Percentiles rank a stretch among this genome's conserved stretches.
Conservation (phyloP, 2,113 vertebrate genomes). For the Sinocyclocheilus maitianheensis region DNA sequence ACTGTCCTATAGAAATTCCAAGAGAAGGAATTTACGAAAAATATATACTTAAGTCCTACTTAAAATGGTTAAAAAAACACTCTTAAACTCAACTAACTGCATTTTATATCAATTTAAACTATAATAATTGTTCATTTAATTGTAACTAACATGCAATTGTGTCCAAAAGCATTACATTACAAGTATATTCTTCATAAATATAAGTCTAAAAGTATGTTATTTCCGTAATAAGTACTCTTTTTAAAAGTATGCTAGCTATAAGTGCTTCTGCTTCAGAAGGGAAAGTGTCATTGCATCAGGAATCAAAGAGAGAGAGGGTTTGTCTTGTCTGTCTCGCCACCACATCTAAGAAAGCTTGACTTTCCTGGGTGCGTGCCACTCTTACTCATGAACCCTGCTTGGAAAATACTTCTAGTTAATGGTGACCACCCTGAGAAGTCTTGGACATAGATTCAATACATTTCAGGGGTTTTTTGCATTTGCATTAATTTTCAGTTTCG, state of each 20-base stretch:
- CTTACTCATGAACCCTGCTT: conserved; percentile 26
- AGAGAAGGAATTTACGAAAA: too few relatives aligned
- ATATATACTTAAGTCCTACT: too few relatives aligned
- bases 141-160: too few relatives aligned
- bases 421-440: conserved; percentile 37
- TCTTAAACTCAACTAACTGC: too few relatives aligned
- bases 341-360: conserved; percentile 32
- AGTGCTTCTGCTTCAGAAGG: not conserved
- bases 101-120: too few relatives aligned
- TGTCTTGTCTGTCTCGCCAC: conserved; percentile 7
- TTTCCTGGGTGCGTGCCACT: conserved; percentile 6
- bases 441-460: conserved; percentile 19
- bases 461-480: too few relatives aligned
- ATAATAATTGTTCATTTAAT: too few relatives aligned
- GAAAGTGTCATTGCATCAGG: conserved; percentile 14
- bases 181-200: not conserved
- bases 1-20: too few relatives aligned
- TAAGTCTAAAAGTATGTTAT: not conserved
- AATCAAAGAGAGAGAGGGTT: conserved; percentile 3
- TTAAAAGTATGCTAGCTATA: not conserved
- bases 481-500: not conserved
- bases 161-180: not conserved
- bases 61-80: too few relatives aligned
- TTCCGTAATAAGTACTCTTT: not conserved
- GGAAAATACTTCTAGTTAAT: conserved; percentile 38